These are phyloP conservation scores for Centropyge bicolor DNA, from an alignment of 2,797 vertebrate genomes.

Conservation along the genomic window DNA sequence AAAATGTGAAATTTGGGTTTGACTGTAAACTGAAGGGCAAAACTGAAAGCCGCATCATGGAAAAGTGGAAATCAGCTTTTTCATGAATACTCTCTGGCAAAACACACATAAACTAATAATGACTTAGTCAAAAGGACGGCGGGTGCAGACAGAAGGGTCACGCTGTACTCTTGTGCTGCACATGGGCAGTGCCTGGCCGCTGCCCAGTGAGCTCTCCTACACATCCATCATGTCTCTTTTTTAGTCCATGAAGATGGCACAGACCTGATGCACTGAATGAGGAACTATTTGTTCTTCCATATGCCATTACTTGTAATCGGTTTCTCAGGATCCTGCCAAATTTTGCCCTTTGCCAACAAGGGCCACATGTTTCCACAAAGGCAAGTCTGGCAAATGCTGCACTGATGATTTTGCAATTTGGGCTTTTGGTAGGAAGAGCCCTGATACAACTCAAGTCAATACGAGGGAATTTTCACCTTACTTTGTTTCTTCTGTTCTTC, in stretches of 20 bases:
- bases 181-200: conserved; percentile 85
- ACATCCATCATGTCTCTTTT: conserved; percentile 91
- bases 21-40: background rate
- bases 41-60: background rate
- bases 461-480: conserved; percentile 6
- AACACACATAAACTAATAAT: conserved; percentile 13
- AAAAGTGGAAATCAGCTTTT: background rate
- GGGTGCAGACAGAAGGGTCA: conserved; percentile 48
- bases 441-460: conserved; percentile 37
- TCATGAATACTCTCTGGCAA: background rate
- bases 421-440: conserved; percentile 58
- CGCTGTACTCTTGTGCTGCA: conserved; percentile 81
- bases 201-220: conserved; percentile 85
- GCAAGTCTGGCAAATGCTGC: conserved; percentile 81
- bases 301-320: conserved; percentile 95
- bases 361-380: conserved; percentile 88
- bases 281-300: conserved; percentile 94
- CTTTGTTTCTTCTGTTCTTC: background rate
- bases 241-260: conserved; percentile 89
- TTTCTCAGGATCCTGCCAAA: conserved; percentile 92
- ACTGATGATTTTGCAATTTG: conserved; percentile 75
- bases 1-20: background rate
- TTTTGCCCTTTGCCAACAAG: conserved; percentile 84
- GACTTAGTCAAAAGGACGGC: conserved; percentile 31
- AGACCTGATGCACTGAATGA: conserved; percentile 93